Percentiles rank a stretch among this genome's conserved stretches.
These are phyloP conservation scores for Rostratula benghalensis DNA, from an alignment of 2,113 vertebrate genomes.

Conservation along the genomic window DNA sequence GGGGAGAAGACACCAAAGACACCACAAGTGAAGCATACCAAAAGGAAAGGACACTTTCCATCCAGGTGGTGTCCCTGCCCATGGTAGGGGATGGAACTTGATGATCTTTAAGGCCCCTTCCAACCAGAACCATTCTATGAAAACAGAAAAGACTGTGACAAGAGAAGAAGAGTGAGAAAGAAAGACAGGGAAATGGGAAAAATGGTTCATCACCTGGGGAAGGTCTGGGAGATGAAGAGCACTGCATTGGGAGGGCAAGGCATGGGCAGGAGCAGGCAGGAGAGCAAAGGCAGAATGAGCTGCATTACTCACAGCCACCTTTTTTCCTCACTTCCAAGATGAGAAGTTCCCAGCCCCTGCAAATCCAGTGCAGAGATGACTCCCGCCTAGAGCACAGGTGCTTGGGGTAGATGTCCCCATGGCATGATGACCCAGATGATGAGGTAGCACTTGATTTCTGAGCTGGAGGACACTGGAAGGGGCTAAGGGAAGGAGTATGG, in stretches of 20 bases:
- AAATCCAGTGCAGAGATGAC: background rate
- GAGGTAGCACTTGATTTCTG: background rate
- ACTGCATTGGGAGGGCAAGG: background rate
- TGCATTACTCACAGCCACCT: background rate
- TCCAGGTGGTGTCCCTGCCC: background rate
- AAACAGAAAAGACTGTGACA: background rate
- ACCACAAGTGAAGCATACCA: background rate
- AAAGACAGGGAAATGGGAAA: background rate
- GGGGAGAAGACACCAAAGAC: fast-evolving
- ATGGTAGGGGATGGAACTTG: background rate
- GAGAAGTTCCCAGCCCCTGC: background rate
- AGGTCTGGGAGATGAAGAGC: background rate
- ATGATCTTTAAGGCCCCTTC: background rate
- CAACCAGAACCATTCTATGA: background rate
- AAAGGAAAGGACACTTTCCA: background rate
- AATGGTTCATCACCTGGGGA: background rate
- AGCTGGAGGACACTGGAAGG: background rate
- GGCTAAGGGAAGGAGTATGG: too few species aligned
- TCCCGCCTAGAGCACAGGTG: background rate
- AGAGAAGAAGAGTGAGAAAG: background rate
- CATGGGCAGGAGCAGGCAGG: background rate
- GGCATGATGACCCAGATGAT: background rate
- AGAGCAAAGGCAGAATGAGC: background rate
- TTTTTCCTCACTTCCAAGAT: background rate
- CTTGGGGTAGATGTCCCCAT: background rate